phyloP scores from a whole-genome alignment of 2,113 vertebrate species.

The Dendropsophus ebraccatus region DNA sequence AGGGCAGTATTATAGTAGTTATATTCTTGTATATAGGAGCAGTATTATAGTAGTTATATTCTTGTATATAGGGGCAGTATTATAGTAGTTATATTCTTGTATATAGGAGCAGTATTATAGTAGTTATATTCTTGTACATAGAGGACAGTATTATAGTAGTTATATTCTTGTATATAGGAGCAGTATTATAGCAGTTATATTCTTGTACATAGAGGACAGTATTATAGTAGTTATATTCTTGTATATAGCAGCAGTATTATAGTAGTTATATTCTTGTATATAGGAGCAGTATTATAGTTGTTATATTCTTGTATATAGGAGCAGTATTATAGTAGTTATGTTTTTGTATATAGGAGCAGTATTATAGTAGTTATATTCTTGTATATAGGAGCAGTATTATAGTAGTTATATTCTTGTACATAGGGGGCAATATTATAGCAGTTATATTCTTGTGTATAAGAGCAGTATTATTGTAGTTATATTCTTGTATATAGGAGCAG shows the following conservation, averaged over 20 bases:
- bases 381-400: too few species aligned
- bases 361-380: too few species aligned
- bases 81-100: slow-evolving; percentile 6
- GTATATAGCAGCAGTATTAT: background rate
- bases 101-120: background rate
- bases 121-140: slow-evolving; percentile 4
- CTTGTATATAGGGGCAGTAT: background rate
- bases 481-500: background rate
- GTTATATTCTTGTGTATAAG: background rate
- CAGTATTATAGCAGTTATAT: too few species aligned
- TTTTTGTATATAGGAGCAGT: too few species aligned
- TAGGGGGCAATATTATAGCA: too few species aligned
- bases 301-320: slow-evolving; percentile 2
- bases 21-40: background rate
- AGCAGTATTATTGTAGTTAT: slow-evolving; percentile 9
- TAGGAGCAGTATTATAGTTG: slow-evolving; percentile 6
- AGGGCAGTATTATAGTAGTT: too few species aligned
- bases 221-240: slow-evolving; percentile 15
- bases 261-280: slow-evolving; percentile 7
- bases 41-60: slow-evolving; percentile 24
- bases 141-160: too few species aligned
- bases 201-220: too few species aligned
- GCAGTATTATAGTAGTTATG: too few species aligned
- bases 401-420: too few species aligned
- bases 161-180: too few species aligned